Conservation (phyloP, 2,113 vertebrate species). For the Myiozetetes cayanensis region DNA sequence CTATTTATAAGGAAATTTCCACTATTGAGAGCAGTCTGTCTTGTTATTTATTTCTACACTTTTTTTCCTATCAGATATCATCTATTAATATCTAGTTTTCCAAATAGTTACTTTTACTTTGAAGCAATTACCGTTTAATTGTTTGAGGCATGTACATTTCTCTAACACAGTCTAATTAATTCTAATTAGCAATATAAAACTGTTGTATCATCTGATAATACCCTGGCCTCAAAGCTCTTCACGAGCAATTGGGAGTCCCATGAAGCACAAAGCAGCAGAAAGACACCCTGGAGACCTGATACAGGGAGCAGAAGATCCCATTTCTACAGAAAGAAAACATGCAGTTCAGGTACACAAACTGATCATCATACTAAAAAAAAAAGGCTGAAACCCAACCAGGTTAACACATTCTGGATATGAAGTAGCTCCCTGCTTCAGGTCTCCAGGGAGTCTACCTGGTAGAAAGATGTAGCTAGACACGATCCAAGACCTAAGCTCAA, state of each 20-base stretch:
- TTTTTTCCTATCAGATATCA: not conserved
- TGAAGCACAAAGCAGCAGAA: not conserved
- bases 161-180: not conserved
- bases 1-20: not conserved
- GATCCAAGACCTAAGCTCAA: too few species aligned
- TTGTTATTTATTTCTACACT: not conserved
- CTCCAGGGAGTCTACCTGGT: too few species aligned
- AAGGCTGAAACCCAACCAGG: not conserved
- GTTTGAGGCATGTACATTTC: not conserved
- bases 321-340: not conserved
- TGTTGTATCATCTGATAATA: not conserved
- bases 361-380: not conserved
- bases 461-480: too few species aligned
- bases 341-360: fast-evolving
- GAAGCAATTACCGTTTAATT: not conserved
- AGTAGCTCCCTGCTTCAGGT: not conserved
- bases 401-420: not conserved
- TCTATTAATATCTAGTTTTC: not conserved
- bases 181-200: not conserved
- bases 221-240: not conserved
- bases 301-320: not conserved
- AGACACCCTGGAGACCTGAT: not conserved
- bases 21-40: not conserved
- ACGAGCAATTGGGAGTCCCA: not conserved
- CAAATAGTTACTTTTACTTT: not conserved